These are phyloP conservation scores for Brachionus koreanus DNA, from an alignment of 1,140 invertebrate genomes.

Conservation along the genomic window DNA sequence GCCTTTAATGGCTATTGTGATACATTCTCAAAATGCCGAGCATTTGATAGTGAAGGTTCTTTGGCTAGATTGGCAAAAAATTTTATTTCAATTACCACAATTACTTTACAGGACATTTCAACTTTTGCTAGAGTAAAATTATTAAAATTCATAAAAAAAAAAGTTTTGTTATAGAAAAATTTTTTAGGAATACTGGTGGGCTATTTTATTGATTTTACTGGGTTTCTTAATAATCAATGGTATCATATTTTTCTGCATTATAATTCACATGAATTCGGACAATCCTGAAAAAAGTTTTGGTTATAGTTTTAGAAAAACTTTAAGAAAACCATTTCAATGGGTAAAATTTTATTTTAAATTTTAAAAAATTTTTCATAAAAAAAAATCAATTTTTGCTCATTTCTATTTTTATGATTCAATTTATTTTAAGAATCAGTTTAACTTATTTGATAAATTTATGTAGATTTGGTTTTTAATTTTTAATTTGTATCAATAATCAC, in stretches of 20 bases:
- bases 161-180: neutral
- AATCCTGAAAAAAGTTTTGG: conserved; percentile 20
- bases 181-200: conserved; percentile 29
- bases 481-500: too few species aligned
- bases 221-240: conserved; percentile 28
- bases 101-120: neutral
- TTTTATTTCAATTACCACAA: conserved; percentile 69
- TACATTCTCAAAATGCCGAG: conserved; percentile 92
- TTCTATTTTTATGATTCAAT: too few species aligned
- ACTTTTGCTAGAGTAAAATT: conserved; percentile 1
- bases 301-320: neutral
- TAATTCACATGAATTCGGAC: neutral
- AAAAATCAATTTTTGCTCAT: too few species aligned
- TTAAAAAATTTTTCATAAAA: too few species aligned
- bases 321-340: neutral
- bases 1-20: conserved; percentile 93
- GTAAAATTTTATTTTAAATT: neutral
- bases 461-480: too few species aligned
- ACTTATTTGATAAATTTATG: too few species aligned
- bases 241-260: neutral
- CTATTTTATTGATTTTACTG: neutral
- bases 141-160: neutral
- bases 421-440: too few species aligned
- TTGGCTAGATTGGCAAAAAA: conserved; percentile 91
- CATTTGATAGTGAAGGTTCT: conserved; percentile 94